These are phyloP conservation scores for Noctua fimbriata DNA, from an alignment of 2,888 invertebrate genomes.

Conservation along the genomic window DNA sequence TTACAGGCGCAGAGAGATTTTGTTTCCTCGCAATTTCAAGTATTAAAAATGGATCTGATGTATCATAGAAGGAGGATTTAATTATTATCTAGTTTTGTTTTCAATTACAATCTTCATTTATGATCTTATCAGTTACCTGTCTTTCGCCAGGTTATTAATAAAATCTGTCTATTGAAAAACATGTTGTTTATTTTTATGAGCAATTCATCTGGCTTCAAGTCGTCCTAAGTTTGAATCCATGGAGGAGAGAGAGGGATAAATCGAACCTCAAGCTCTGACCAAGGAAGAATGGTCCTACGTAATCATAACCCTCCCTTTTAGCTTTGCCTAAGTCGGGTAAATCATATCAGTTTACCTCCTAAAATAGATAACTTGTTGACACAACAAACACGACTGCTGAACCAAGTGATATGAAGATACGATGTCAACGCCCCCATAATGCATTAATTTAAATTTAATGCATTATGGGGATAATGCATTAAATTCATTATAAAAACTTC, in stretches of 20 bases:
- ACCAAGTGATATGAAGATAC: conserved; percentile 51
- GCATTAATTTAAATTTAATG: too few species aligned
- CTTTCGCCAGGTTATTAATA: not conserved
- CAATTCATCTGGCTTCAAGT: not conserved
- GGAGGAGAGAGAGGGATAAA: not conserved
- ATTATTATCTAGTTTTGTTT: not conserved
- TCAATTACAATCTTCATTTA: not conserved
- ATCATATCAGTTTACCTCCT: conserved; percentile 4
- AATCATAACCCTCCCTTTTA: not conserved
- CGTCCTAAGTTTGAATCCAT: not conserved
- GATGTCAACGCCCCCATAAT: conserved; percentile 48
- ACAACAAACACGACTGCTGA: conserved; percentile 23
- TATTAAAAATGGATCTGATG: not conserved
- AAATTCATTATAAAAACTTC: not conserved
- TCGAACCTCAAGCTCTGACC: not conserved
- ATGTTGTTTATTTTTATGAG: not conserved
- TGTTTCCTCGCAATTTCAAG: not conserved
- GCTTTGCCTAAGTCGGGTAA: not conserved
- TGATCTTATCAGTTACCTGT: not conserved
- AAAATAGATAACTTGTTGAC: conserved; percentile 55
- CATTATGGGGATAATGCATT: too few species aligned
- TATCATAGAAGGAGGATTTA: not conserved
- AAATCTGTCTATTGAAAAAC: not conserved
- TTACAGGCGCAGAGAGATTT: not conserved
- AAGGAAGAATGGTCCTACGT: not conserved